phyloP scores from a whole-genome alignment of 2,888 invertebrate species.

The Pristionchus fissidentatus region DNA sequence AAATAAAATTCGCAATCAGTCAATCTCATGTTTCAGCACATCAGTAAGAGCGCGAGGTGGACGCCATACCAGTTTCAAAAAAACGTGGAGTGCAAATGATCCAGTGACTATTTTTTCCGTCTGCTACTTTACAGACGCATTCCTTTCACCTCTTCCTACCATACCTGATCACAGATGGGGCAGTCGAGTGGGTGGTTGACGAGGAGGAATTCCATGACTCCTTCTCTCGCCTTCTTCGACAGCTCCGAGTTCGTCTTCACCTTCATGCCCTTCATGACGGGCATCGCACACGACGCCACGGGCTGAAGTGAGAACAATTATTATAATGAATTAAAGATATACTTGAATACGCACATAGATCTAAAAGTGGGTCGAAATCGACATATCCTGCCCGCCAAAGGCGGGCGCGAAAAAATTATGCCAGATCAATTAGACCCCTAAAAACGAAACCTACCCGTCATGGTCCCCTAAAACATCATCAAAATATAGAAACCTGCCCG shows the following conservation, averaged over 20 bases:
- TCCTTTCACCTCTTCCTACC: not conserved
- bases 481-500: too few relatives aligned
- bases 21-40: not conserved
- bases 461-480: too few relatives aligned
- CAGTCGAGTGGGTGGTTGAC: slow-evolving; percentile 99
- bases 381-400: not conserved
- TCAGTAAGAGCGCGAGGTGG: not conserved
- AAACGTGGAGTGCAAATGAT: not conserved
- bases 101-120: not conserved
- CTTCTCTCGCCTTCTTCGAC: slow-evolving; percentile 79
- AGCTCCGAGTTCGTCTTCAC: slow-evolving; percentile 94
- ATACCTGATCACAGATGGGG: slow-evolving; percentile 95
- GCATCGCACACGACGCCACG: slow-evolving; percentile 99
- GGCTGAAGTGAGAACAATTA: slow-evolving; percentile 80
- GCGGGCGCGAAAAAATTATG: too few relatives aligned
- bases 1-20: not conserved
- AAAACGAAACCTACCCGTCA: too few relatives aligned
- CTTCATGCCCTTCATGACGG: slow-evolving; percentile 97
- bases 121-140: not conserved
- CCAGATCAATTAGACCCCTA: too few relatives aligned
- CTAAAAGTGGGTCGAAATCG: too few relatives aligned
- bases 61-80: not conserved
- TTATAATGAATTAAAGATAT: not conserved
- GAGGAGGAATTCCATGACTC: slow-evolving; percentile 98
- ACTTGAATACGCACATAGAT: not conserved